phyloP scores from a whole-genome alignment of 1,140 invertebrate genomes.

The Achatina immaculata region DNA sequence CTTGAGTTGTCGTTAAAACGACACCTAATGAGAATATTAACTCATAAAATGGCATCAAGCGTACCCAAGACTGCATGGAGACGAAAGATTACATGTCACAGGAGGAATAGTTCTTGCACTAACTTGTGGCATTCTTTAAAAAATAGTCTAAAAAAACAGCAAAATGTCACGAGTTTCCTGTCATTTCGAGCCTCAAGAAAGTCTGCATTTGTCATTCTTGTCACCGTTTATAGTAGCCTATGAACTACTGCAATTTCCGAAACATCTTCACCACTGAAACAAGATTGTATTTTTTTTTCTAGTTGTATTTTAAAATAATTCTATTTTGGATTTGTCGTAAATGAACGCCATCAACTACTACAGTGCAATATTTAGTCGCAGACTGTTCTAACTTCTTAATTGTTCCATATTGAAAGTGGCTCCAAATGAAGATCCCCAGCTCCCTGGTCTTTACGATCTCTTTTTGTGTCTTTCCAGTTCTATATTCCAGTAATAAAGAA shows the following conservation, averaged over 20 bases:
- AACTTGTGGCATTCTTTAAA: background rate
- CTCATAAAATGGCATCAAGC: background rate
- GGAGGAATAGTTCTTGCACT: background rate
- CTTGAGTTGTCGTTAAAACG: slow-evolving; percentile 3
- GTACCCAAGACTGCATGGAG: background rate
- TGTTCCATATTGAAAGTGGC: too few species aligned
- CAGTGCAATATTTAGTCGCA: too few species aligned
- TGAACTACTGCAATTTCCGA: slow-evolving; percentile 8
- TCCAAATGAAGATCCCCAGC: too few species aligned
- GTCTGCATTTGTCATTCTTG: background rate
- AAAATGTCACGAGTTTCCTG: slow-evolving; percentile 1
- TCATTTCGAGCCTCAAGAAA: background rate
- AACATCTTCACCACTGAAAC: background rate
- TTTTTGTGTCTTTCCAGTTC: too few species aligned
- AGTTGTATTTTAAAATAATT: too few species aligned
- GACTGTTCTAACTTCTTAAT: too few species aligned
- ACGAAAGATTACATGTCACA: background rate
- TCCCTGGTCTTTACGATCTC: too few species aligned
- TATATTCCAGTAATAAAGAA: too few species aligned
- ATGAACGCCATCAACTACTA: too few species aligned
- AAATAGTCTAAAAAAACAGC: background rate
- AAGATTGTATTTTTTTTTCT: too few species aligned
- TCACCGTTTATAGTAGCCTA: background rate
- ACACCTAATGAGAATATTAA: slow-evolving; percentile 3
- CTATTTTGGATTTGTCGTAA: too few species aligned